These are phyloP conservation scores for Euplexia lucipara DNA, from an alignment of 2,888 invertebrate species.

Conservation along the genomic window DNA sequence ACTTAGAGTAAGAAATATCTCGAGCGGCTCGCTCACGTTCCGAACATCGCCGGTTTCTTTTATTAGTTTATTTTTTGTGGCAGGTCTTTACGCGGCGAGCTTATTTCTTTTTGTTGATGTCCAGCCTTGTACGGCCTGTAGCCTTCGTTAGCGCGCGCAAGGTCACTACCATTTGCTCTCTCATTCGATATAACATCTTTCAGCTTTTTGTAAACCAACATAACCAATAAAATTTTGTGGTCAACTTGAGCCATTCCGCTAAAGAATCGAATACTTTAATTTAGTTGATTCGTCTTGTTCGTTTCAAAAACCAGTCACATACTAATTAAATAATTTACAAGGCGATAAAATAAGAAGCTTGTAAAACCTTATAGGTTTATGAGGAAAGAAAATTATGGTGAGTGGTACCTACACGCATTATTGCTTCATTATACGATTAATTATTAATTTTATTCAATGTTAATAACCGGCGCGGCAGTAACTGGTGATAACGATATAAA, in stretches of 20 bases:
- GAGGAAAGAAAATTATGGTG: conserved; percentile 40
- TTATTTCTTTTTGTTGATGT: conserved; percentile 81
- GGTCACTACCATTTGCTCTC: conserved; percentile 81
- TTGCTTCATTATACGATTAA: conserved; percentile 57
- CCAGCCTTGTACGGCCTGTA: conserved; percentile 83
- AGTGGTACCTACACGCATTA: conserved; percentile 39
- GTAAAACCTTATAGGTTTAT: conserved; percentile 55
- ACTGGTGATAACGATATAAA: conserved; percentile 45
- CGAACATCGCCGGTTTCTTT: conserved; percentile 78
- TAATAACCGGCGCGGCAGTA: conserved; percentile 43
- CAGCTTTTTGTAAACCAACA: conserved; percentile 62
- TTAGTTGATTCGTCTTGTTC: conserved; percentile 47
- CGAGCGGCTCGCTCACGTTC: conserved; percentile 76
- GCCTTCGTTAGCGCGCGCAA: conserved; percentile 89
- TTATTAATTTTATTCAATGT: conserved; percentile 60
- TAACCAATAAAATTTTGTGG: conserved; percentile 19
- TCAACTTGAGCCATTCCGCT: conserved; percentile 1
- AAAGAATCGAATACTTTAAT: conserved; percentile 51
- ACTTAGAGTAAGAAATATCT: conserved; percentile 69
- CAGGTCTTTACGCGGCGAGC: conserved; percentile 82
- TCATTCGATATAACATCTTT: conserved; percentile 64
- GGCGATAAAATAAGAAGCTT: conserved; percentile 59
- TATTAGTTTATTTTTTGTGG: conserved; percentile 86
- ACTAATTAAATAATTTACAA: conserved; percentile 58
- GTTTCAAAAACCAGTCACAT: conserved; percentile 41